These are phyloP conservation scores for Aricia agestis DNA, from an alignment of 1,140 invertebrate genomes.

Conservation along the genomic window DNA sequence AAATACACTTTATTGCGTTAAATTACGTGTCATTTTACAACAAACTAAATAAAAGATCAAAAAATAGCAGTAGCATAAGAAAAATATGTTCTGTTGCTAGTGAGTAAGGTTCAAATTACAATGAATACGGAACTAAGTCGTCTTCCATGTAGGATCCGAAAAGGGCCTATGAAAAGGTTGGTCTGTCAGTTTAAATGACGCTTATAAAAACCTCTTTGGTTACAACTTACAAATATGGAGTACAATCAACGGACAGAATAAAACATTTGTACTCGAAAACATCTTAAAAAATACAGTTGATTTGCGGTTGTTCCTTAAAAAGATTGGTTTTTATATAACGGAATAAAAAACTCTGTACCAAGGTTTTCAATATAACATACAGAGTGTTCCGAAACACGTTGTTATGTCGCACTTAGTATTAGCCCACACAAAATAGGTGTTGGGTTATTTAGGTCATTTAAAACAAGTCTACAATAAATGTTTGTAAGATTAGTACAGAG, in stretches of 20 bases:
- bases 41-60: neutral
- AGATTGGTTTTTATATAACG: no score
- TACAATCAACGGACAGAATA: neutral
- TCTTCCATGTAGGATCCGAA: neutral
- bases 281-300: neutral
- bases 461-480: no score
- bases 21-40: neutral
- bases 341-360: no score
- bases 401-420: no score
- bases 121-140: neutral
- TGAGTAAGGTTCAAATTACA: neutral
- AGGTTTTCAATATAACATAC: no score
- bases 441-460: no score
- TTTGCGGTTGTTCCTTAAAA: no score
- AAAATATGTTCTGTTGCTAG: neutral
- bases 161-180: neutral
- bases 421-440: no score
- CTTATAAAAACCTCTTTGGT: neutral
- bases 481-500: no score
- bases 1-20: conserved; percentile 5
- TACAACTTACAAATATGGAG: neutral
- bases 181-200: neutral
- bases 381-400: no score
- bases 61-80: neutral
- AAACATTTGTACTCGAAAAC: neutral